Percentiles rank a stretch among this genome's conserved stretches.
Evolutionary conservation across 2,113 vertebrate genomes (phyloP).

Genomic region (Urocolius indicus): DNA sequence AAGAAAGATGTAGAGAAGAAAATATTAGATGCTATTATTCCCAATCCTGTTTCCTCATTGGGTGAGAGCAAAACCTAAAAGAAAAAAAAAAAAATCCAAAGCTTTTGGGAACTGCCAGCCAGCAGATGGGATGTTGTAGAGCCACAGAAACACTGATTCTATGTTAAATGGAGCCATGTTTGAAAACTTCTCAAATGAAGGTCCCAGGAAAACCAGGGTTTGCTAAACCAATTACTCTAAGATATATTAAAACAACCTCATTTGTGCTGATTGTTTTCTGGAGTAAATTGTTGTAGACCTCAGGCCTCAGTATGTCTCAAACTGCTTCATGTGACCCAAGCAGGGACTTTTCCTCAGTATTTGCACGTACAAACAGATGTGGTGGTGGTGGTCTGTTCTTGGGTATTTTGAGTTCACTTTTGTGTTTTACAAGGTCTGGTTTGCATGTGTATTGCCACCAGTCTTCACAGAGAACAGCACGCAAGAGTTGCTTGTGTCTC

Average conservation of each 20-base stretch:
- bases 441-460: background rate
- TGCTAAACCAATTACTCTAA: background rate
- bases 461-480: rapidly evolving
- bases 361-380: background rate
- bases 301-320: background rate
- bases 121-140: background rate
- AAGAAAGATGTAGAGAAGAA: no score
- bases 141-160: background rate
- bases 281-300: background rate
- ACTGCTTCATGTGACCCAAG: background rate
- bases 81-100: background rate
- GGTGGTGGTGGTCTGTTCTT: background rate
- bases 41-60: background rate
- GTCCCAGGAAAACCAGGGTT: background rate
- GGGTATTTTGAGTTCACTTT: background rate
- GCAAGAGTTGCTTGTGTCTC: background rate
- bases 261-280: background rate
- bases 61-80: background rate
- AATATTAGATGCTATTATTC: background rate
- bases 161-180: background rate
- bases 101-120: background rate
- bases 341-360: background rate
- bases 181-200: constrained; percentile 1
- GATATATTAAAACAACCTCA: background rate
- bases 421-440: background rate